A percentile compares a stretch with the other conserved stretches of the same genome.
Conservation (phyloP, 2,888 invertebrate species). For the Ganaspis brasiliensis region DNA sequence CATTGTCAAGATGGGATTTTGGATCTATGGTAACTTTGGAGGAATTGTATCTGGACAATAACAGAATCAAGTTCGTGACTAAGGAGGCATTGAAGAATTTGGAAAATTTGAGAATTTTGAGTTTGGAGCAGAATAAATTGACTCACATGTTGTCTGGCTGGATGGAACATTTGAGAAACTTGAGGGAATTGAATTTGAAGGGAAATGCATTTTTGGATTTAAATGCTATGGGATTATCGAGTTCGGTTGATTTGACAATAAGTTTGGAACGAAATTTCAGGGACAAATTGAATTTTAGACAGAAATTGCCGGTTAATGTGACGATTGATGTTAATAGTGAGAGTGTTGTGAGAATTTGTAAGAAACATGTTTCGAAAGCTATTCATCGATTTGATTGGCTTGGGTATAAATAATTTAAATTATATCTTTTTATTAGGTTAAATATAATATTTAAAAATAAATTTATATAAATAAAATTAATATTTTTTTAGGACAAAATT, state of each 20-base stretch:
- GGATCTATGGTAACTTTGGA: neutral
- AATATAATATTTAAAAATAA: too few relatives aligned
- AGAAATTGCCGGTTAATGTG: neutral
- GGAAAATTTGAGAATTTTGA: neutral
- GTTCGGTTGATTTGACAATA: neutral
- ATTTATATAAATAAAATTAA: too few relatives aligned
- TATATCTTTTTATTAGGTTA: too few relatives aligned
- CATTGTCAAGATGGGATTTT: slow-evolving; percentile 6
- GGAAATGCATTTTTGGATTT: neutral
- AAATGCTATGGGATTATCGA: neutral
- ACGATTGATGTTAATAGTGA: slow-evolving; percentile 20
- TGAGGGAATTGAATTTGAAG: slow-evolving; percentile 11
- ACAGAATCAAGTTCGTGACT: slow-evolving; percentile 1
- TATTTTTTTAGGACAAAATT: too few relatives aligned
- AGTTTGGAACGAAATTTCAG: slow-evolving; percentile 3
- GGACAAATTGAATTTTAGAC: neutral
- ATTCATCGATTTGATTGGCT: slow-evolving; percentile 31
- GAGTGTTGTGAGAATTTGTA: slow-evolving; percentile 2
- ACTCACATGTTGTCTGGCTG: slow-evolving; percentile 7
- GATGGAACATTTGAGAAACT: slow-evolving; percentile 1
- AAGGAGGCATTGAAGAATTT: slow-evolving; percentile 13
- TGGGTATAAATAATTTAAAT: neutral
- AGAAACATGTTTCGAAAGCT: slow-evolving; percentile 1
- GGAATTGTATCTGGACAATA: slow-evolving; percentile 23
- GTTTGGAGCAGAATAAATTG: slow-evolving; percentile 10